Percentiles rank a stretch among this genome's conserved stretches.
Conservation (phyloP, 2,797 vertebrate genomes). For the Hippopotamyrus pictus region DNA sequence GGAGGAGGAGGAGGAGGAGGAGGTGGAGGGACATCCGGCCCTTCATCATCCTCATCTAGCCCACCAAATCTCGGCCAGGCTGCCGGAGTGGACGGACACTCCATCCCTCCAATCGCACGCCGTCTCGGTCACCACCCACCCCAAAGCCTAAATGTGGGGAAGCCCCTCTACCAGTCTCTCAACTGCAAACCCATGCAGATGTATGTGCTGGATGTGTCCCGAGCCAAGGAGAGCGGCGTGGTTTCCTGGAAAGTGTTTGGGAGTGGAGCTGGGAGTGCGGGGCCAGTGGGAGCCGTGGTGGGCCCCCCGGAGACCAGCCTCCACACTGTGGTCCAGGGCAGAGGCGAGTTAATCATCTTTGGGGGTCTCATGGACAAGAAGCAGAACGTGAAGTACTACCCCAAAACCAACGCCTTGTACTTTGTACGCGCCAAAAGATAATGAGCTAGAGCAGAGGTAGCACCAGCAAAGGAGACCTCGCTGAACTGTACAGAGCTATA, state of each 20-base stretch:
- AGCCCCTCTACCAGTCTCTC: constrained; percentile 96
- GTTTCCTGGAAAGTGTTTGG: constrained; percentile 90
- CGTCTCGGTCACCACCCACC: constrained; percentile 92
- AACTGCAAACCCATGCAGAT: constrained; percentile 99
- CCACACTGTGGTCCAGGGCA: constrained; percentile 91
- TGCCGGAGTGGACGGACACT: constrained; percentile 72
- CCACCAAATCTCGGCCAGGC: constrained; percentile 36
- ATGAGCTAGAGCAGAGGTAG: constrained; percentile 43
- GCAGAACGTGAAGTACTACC: constrained; percentile 98
- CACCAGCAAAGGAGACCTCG: not conserved
- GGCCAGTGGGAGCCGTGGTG: constrained; percentile 50
- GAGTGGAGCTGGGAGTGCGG: constrained; percentile 49
- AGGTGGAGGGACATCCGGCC: constrained; percentile 52
- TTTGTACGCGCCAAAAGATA: constrained; percentile 98
- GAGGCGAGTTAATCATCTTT: constrained; percentile 94
- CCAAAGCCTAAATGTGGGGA: constrained; percentile 94
- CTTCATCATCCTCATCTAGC: constrained; percentile 62
- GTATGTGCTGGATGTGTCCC: constrained; percentile 91
- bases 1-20: constrained; percentile 36
- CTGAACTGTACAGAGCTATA: not conserved
- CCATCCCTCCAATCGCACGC: constrained; percentile 86
- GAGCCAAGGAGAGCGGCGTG: constrained; percentile 67
- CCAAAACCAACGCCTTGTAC: constrained; percentile 99
- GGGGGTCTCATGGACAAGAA: constrained; percentile 99
- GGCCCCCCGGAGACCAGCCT: constrained; percentile 96